phyloP scores from a whole-genome alignment of 2,113 vertebrate genomes.

The Stercorarius parasiticus region DNA sequence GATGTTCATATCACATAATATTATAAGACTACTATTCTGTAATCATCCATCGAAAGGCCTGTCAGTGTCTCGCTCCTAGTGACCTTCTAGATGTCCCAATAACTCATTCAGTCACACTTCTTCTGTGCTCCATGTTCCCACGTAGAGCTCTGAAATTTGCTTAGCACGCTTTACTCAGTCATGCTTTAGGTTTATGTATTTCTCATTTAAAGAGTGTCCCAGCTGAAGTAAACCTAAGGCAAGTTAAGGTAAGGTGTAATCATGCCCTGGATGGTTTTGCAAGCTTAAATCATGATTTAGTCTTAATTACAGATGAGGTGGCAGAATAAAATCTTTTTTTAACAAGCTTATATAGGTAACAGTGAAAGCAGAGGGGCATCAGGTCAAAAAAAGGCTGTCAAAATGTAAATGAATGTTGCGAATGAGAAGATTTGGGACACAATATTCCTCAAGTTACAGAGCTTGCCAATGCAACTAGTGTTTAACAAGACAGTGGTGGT shows the following conservation, averaged over 20 bases:
- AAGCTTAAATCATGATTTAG: neutral
- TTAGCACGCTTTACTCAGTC: neutral
- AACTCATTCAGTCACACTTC: neutral
- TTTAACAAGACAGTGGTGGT: neutral
- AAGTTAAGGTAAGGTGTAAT: neutral
- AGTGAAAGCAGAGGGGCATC: neutral
- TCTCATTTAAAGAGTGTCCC: neutral
- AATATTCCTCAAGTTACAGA: neutral
- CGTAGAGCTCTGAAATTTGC: neutral
- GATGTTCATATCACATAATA: neutral
- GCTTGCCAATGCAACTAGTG: neutral
- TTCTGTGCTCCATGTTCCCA: neutral
- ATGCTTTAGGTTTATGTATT: neutral
- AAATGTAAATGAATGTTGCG: neutral
- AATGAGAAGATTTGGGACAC: neutral
- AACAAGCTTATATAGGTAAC: neutral
- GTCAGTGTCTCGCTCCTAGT: neutral
- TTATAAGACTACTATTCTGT: neutral
- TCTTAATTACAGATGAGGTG: neutral
- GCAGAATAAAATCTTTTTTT: neutral
- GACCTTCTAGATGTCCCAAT: neutral
- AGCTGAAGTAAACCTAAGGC: neutral
- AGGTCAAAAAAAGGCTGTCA: neutral
- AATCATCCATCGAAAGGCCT: neutral
- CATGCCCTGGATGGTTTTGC: neutral